Evolutionary conservation across 2,888 invertebrate genomes (phyloP), one percentile per base, ranked within the genome.

Genomic region (Sinelater perroti): DNA sequence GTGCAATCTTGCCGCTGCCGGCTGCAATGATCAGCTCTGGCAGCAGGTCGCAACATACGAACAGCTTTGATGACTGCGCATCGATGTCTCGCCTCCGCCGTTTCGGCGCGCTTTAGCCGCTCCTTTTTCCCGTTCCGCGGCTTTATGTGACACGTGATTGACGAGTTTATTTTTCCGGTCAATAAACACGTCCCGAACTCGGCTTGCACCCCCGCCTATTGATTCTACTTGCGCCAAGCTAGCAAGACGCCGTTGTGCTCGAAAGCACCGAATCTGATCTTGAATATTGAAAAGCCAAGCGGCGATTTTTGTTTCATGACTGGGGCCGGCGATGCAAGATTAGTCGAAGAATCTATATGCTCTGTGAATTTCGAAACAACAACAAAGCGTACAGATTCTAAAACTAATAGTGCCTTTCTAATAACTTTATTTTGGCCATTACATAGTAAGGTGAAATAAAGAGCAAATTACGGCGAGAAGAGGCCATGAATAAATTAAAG

Each of bases 301-400:
- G 7, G 24, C 4, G 30, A 30, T 3, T 26, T 5, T 4, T 26
- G 2, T 26, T 26, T 30, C 13, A 11, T 30, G 30, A 2, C 13
- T 10, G 10, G 5, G 4, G 5, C 10, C 2, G 26, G 24, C 14
- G 38, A 28, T 20, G 35, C 55, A 58, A 40, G 44, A 64, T 64
- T 55, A 54, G 78, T 78, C 75, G 74, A 78, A 80, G 80, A 80
- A 80, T 80, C 79, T 70, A 76, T 78, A 79, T 77, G 79, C 78
- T 79, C 78, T 78, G 80, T 80, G 80, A 79, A 73, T 76, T 77
- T 70, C 61, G 70, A 72, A 66, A 62, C 71, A 75, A 80, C 80
- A 78, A 78, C 80, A 80, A 80, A 79, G 80, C 80, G 80, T 80
- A 80, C 79, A 78, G 79, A 80, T 80, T 80, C 80, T 80, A 80